Base-by-base conservation (phyloP, 2,888 invertebrate species). In the Lycocerus yunnanus region DNA sequence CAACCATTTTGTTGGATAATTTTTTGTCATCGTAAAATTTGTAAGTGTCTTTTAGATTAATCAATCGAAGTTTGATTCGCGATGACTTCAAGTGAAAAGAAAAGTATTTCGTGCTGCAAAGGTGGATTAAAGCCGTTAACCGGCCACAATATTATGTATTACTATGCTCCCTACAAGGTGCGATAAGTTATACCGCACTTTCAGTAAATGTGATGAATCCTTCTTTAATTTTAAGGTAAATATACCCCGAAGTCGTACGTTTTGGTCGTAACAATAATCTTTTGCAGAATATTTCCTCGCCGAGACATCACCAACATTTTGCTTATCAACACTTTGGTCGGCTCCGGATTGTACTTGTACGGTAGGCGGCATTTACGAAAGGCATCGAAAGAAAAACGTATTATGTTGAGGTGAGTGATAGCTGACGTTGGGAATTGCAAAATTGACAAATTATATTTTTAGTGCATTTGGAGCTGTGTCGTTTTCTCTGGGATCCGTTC, bases 121-220 rank as follows among this genome's bases (percentile, higher is more conserved):
- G 80, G 85, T 66, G 86, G 86, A n/a, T 78, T 94, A 69, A 93
- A 91, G 83, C 93, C 94, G 14, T 87, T 94, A 74, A 94, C 91
- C 68, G 90, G 89, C 84, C 90, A 93, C 79, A 94, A 93, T 88
- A 88, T 94, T 74, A 88, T 92, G 21, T 93, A 90, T 86, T 93
- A 94, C 85, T 95, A 95, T 88, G 89, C 92, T 81, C 95, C 60
- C 84, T 93, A 70, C 92, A 93, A 87, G 95, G 95, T 66, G 89
- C 93, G 68, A 89, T 90, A 76, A 93, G 94, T 85, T 95, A 95
- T 87, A 92, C 93, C 82, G 92, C 93, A 58, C 89, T 95, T 69
- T 93, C 95, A 66, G 89, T 95, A 66, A 94, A 94, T 88, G 94
- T 95, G 69, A 95, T 95, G 94, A 95, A 95, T 84, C 95, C 95